Evolutionary conservation across 92 coral and sea anemone species (phyloP).

Genomic region (Meandrina meandrites): DNA sequence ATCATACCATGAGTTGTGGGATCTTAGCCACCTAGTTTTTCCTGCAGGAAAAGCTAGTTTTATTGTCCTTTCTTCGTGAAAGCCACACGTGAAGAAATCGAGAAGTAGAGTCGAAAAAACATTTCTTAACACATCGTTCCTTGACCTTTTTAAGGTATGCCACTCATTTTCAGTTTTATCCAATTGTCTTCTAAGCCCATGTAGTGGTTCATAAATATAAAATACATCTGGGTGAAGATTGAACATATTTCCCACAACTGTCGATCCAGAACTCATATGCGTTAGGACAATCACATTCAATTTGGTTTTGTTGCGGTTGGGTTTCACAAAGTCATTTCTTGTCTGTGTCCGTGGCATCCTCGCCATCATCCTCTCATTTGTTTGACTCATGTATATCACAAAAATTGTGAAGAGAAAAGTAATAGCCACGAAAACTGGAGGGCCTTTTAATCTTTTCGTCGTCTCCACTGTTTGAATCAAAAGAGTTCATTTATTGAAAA

Average conservation of each 20-base stretch:
- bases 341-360: not conserved
- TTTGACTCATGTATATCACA: not conserved
- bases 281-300: not conserved
- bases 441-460: not conserved
- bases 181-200: not conserved
- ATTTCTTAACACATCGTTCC: not conserved
- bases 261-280: conserved; percentile 4
- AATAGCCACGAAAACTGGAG: not conserved
- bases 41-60: not conserved
- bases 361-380: not conserved
- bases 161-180: not conserved
- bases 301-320: not conserved
- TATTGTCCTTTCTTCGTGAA: not conserved
- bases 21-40: not conserved
- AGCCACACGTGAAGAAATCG: not conserved
- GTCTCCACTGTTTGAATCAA: not conserved
- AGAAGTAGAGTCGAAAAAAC: not conserved
- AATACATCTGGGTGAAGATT: not conserved
- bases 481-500: not conserved
- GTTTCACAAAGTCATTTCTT: not conserved
- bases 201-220: conserved; percentile 2
- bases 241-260: not conserved
- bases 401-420: not conserved
- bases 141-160: not conserved
- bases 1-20: not conserved